These are phyloP conservation scores for Leptosomus discolor DNA, from an alignment of 2,113 vertebrate genomes.

Conservation along the genomic window DNA sequence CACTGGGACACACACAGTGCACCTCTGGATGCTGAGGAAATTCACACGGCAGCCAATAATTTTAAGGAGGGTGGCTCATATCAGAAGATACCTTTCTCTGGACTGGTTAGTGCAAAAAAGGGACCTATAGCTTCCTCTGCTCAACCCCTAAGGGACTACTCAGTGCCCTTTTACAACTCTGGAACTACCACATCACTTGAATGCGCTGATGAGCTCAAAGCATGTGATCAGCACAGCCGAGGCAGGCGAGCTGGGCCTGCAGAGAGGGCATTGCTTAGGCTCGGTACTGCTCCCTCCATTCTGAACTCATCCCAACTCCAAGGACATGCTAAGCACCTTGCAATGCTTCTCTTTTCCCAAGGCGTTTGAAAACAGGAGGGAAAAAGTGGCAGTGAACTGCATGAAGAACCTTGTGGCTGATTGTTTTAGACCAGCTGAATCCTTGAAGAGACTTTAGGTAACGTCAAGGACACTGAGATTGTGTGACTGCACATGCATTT, in stretches of 20 bases:
- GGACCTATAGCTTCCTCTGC: background rate
- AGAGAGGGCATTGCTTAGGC: background rate
- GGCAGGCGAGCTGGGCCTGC: background rate
- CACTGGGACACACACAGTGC: background rate
- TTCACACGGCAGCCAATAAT: background rate
- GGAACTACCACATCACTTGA: background rate
- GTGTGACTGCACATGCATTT: background rate
- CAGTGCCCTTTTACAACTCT: background rate
- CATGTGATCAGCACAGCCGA: fast-evolving
- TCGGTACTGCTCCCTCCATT: background rate
- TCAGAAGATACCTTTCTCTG: background rate
- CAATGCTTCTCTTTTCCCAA: background rate
- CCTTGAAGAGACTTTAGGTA: background rate
- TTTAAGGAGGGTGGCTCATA: background rate
- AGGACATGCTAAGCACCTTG: background rate
- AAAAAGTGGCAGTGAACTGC: background rate
- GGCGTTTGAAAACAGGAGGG: background rate
- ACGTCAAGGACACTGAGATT: background rate
- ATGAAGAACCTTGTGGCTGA: background rate
- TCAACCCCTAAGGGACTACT: background rate
- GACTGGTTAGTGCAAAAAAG: background rate
- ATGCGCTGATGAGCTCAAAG: background rate
- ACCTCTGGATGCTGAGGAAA: background rate
- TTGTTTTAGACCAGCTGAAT: background rate
- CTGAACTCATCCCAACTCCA: background rate